Evolutionary conservation across 2,113 vertebrate genomes (phyloP).

Genomic region (Numenius arquata): DNA sequence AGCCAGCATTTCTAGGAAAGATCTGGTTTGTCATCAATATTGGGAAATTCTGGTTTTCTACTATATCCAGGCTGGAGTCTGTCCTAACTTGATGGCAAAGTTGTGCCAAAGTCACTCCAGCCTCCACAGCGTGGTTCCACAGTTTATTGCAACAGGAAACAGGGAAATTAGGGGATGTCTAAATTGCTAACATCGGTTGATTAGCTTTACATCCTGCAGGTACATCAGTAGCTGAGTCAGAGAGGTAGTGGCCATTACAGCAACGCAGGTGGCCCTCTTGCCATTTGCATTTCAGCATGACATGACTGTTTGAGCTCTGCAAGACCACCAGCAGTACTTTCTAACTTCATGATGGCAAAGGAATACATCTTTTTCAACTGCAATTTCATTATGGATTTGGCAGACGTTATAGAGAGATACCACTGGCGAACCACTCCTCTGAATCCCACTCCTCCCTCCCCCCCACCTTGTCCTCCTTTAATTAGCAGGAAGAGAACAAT

Average conservation of each 20-base stretch:
- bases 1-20: not conserved
- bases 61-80: not conserved
- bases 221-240: not conserved
- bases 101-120: not conserved
- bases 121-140: not conserved
- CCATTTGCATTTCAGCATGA: not conserved
- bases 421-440: not conserved
- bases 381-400: not conserved
- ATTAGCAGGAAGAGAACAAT: not conserved
- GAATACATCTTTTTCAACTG: not conserved
- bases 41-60: not conserved
- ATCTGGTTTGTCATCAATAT: not conserved
- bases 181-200: not conserved
- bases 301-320: not conserved
- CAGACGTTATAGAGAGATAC: not conserved
- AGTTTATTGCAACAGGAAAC: not conserved
- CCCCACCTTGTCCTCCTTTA: not conserved
- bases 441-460: not conserved
- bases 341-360: not conserved
- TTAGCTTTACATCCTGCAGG: not conserved
- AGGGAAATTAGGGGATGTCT: not conserved
- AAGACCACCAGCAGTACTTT: not conserved
- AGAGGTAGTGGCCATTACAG: not conserved
- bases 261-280: not conserved
- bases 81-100: not conserved